Percentiles rank a stretch among this genome's conserved stretches.
Conservation (phyloP, 2,113 vertebrate species). For the Himantopus leucocephalus region DNA sequence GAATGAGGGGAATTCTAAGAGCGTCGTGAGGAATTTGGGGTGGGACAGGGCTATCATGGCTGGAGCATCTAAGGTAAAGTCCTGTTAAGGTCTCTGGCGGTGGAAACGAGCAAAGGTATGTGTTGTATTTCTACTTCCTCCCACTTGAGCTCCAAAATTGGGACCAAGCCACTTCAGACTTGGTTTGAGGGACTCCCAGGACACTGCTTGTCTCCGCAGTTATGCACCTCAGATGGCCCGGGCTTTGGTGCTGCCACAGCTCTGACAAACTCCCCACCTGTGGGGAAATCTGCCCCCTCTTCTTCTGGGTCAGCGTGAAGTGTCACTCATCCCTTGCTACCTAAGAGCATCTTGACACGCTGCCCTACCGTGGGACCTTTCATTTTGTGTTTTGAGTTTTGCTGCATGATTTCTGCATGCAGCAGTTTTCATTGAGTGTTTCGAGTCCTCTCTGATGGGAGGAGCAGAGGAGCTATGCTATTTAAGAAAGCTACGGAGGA, state of each 20-base stretch:
- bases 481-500: background rate
- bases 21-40: background rate
- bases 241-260: background rate
- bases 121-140: background rate
- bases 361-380: background rate
- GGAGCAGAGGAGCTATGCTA: background rate
- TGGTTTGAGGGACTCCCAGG: background rate
- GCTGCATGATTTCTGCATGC: too few species aligned
- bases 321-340: background rate
- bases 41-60: background rate
- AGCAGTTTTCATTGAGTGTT: background rate
- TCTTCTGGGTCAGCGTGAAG: background rate
- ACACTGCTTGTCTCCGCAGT: background rate
- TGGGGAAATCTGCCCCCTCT: background rate
- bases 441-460: background rate
- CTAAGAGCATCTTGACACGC: background rate
- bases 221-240: background rate
- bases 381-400: background rate
- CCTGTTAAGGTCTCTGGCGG: background rate
- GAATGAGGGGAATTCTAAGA: slow-evolving; percentile 43
- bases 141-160: background rate
- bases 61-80: slow-evolving; percentile 10
- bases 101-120: background rate
- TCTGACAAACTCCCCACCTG: background rate
- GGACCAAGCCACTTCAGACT: background rate